Evolutionary conservation across 92 coral and sea anemone species (phyloP), one percentile per base, ranked within the genome.

Genomic region (Bergia sp.): DNA sequence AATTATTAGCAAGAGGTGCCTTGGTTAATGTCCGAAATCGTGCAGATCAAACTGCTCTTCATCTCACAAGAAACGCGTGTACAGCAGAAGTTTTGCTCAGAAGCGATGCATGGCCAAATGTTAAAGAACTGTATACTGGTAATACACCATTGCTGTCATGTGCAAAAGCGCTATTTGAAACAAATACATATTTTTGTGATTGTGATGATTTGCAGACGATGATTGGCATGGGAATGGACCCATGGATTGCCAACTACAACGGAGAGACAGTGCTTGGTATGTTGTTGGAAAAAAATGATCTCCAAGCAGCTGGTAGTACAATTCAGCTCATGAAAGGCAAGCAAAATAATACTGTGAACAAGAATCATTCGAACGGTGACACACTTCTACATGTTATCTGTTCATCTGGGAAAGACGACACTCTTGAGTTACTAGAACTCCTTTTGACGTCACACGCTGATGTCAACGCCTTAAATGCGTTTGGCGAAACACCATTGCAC

Each of bases 101-200:
- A 42, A 82, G 65, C 10, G 86, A 47, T 66, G 86, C 86, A 66
- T 82, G 86, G 86, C 86, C 86, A 41, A 82, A 82, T 82, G 77
- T 77, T 40, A 82, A 82, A 42, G 86, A 82, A 66, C 53, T 82
- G 41, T 42, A 67, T 71, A 11, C 20, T n/a, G 86, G 76, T 7
- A 65, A 67, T 47, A 82, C 86, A 15, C 86, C 86, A 43, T 45
- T 82, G 50, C n/a, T 82, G 0, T 42, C 77, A n/a, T 41, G 73
- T 39, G 50, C 77, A 67, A 82, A n/a, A 71, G 41, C 41, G 47
- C 42, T 67, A 13, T 8, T 3, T 82, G 77, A 41, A 82, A 67
- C 61, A 43, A 72, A 21, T 43, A 13, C 21, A 16, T 29, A 65
- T 45, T 21, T 67, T 29, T 39, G 3, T 23, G 86, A 82, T 39